Evolutionary conservation across 2,888 invertebrate species (phyloP).

Genomic region (Drosophila colorata): DNA sequence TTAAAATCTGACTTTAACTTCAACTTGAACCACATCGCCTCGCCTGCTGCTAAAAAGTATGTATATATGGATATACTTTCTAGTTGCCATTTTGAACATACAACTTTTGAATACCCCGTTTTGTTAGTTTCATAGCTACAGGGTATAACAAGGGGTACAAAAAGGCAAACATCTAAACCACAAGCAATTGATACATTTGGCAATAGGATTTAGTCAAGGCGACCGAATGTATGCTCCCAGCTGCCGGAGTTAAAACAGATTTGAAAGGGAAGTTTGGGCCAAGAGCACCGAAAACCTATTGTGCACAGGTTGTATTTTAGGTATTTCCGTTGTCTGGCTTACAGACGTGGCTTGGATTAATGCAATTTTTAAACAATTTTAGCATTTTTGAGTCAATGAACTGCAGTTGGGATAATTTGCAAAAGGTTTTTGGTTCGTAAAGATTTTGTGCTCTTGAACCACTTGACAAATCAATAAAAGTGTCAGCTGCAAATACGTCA

Average conservation of each 20-base stretch:
- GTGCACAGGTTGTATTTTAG: constrained; percentile 16
- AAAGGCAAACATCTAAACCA: constrained; percentile 1
- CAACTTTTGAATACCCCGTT: neutral
- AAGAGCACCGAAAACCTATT: neutral
- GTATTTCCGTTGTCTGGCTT: constrained; percentile 18
- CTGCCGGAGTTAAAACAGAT: constrained; percentile 15
- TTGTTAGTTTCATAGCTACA: neutral
- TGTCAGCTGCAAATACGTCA: constrained; percentile 59
- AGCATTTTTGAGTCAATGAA: constrained; percentile 27
- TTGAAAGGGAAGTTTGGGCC: neutral
- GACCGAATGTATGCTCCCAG: constrained; percentile 16
- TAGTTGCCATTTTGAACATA: too few relatives aligned
- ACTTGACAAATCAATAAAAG: constrained; percentile 72
- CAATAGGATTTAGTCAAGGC: neutral
- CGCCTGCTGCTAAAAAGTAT: too few relatives aligned
- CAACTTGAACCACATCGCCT: too few relatives aligned
- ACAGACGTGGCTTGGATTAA: constrained; percentile 15
- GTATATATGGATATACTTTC: too few relatives aligned
- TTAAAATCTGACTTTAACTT: neutral
- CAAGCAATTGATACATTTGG: constrained; percentile 22
- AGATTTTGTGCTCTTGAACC: constrained; percentile 6
- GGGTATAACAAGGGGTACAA: neutral
- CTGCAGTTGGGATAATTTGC: neutral
- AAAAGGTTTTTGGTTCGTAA: neutral
- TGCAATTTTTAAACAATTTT: constrained; percentile 46